A percentile compares a stretch with the other conserved stretches of the same genome.
Conservation (phyloP, 2,797 vertebrate genomes). For the Rhabdophis nuchalis region DNA sequence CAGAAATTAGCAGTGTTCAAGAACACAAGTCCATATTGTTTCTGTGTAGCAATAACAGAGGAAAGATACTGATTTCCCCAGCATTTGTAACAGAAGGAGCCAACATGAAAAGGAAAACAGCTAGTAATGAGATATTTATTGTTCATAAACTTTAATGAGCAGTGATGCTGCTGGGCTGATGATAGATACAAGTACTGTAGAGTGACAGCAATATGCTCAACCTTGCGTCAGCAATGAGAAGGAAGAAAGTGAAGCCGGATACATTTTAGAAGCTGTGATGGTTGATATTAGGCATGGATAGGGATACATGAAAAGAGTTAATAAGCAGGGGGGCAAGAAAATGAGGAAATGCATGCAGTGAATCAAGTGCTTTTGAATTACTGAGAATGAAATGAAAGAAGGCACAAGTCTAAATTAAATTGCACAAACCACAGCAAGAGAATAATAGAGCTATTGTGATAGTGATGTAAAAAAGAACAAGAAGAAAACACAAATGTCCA, state of each 20-base stretch:
- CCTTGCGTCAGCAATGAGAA: background rate
- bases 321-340: background rate
- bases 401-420: background rate
- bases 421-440: background rate
- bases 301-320: background rate
- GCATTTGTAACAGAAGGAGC: background rate
- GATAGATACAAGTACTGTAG: background rate
- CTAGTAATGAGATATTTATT: conserved; percentile 1
- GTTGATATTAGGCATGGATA: background rate
- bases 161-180: background rate
- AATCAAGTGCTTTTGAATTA: conserved; percentile 5
- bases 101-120: conserved; percentile 16
- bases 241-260: background rate
- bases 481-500: background rate
- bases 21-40: background rate
- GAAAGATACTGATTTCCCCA: conserved; percentile 1
- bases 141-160: background rate
- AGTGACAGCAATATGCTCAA: background rate
- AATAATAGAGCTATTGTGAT: background rate
- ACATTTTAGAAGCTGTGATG: conserved; percentile 1
- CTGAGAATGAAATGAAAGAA: background rate
- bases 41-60: background rate
- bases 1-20: background rate
- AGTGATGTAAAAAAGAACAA: background rate
- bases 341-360: background rate